phyloP scores from a whole-genome alignment of 2,888 invertebrate genomes.

The Luperina testacea region DNA sequence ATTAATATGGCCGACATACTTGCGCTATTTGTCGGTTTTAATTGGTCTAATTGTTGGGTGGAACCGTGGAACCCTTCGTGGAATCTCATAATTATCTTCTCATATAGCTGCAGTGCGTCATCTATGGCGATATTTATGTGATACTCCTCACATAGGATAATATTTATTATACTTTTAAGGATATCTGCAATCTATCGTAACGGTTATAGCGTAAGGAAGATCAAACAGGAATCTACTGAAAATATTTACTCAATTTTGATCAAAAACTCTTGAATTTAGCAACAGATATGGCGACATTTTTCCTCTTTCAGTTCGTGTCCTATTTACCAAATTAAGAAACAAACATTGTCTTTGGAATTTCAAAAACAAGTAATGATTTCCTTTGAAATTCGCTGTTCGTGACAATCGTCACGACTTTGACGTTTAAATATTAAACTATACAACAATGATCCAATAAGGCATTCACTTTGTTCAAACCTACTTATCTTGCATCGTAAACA shows the following conservation, averaged over 20 bases:
- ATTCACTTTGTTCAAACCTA: conserved; percentile 55
- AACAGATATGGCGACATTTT: conserved; percentile 22
- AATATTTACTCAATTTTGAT: not conserved
- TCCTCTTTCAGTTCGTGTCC: not conserved
- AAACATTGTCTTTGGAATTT: conserved; percentile 41
- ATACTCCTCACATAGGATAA: conserved; percentile 29
- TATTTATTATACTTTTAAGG: not conserved
- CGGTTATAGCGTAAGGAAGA: not conserved
- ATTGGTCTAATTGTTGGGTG: conserved; percentile 84
- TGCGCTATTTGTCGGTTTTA: conserved; percentile 77
- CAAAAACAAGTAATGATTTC: conserved; percentile 62
- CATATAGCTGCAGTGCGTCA: conserved; percentile 66
- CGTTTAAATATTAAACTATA: conserved; percentile 66
- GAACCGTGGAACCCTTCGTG: conserved; percentile 80
- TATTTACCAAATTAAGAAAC: conserved; percentile 37
- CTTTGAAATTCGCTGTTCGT: conserved; percentile 67
- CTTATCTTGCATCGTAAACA: conserved; percentile 43
- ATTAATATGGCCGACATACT: conserved; percentile 68
- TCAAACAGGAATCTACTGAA: not conserved
- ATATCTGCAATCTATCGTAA: not conserved
- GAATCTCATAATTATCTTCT: conserved; percentile 73
- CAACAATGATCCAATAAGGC: conserved; percentile 62
- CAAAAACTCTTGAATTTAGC: conserved; percentile 3
- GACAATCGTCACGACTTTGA: conserved; percentile 75
- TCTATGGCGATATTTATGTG: conserved; percentile 59